Conservation (phyloP, 2,888 invertebrate species). For the Bellardia pandia region DNA sequence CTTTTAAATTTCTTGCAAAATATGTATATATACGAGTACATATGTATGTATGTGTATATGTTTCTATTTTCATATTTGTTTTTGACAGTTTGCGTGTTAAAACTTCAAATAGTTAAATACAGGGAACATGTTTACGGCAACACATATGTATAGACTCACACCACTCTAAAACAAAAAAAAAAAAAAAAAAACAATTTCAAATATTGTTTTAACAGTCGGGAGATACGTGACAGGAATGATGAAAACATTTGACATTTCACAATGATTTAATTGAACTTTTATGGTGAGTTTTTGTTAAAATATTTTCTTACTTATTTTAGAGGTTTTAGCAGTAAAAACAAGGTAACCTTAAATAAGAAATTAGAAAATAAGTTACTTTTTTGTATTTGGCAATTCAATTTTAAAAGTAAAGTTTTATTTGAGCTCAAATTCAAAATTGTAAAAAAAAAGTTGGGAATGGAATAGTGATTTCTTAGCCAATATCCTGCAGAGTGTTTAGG, state of each 20-base stretch:
- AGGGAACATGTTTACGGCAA: background rate
- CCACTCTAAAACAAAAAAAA: background rate
- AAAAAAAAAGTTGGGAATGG: no score
- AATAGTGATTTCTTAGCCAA: no score
- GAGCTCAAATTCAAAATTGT: no score
- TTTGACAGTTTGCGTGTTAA: constrained; percentile 55
- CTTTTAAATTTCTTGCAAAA: background rate
- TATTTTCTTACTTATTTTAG: background rate
- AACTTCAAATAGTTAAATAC: constrained; percentile 26
- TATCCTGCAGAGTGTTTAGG: no score
- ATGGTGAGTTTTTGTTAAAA: constrained; percentile 1
- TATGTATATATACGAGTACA: background rate
- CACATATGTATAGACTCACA: background rate
- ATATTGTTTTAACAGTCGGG: background rate
- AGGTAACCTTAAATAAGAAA: no score
- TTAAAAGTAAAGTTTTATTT: no score
- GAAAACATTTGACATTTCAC: constrained; percentile 40
- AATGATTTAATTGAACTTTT: constrained; percentile 51
- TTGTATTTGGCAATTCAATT: no score
- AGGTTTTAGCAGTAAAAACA: no score
- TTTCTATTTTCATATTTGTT: constrained; percentile 7
- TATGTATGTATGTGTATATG: background rate
- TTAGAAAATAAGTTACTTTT: no score
- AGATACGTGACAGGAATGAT: constrained; percentile 44
- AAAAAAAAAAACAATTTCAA: constrained; percentile 23